phyloP scores from a whole-genome alignment of 2,113 vertebrate species.

The Eleginops maclovinus region DNA sequence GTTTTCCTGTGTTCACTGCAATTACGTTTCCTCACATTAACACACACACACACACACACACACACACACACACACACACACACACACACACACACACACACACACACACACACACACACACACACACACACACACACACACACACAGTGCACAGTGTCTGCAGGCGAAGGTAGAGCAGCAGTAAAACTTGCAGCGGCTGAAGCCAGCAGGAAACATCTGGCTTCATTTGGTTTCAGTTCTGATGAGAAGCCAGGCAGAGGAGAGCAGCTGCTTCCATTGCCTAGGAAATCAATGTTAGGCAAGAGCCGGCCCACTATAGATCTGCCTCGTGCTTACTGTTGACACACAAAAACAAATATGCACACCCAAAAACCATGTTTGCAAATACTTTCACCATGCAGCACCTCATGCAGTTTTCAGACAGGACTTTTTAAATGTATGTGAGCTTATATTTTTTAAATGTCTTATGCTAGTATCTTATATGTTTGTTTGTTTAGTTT shows the following conservation, averaged over 20 bases:
- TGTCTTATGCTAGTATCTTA: too few species aligned
- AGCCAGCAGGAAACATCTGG: conserved; percentile 70
- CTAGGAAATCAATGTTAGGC: conserved; percentile 37
- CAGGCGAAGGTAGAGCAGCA: conserved; percentile 27
- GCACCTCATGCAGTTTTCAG: too few species aligned
- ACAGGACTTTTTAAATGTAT: too few species aligned
- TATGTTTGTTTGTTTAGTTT: too few species aligned
- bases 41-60: conserved; percentile 27
- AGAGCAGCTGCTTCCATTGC: conserved; percentile 57
- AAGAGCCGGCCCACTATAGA: conserved; percentile 9
- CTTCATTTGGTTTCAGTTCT: conserved; percentile 48
- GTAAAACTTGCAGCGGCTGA: conserved; percentile 18
- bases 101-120: conserved; percentile 19
- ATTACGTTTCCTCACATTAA: conserved; percentile 37
- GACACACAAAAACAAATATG: conserved; percentile 32
- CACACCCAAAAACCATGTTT: background rate
- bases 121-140: conserved; percentile 33
- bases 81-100: conserved; percentile 23
- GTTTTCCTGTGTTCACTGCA: conserved; percentile 21
- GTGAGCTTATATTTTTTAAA: too few species aligned
- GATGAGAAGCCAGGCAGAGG: conserved; percentile 22
- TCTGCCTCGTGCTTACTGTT: conserved; percentile 9
- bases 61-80: conserved; percentile 28
- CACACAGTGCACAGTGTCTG: conserved; percentile 9
- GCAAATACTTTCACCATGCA: background rate